These are phyloP conservation scores for Linurgus olivaceus DNA, from an alignment of 2,797 vertebrate genomes.

Conservation along the genomic window DNA sequence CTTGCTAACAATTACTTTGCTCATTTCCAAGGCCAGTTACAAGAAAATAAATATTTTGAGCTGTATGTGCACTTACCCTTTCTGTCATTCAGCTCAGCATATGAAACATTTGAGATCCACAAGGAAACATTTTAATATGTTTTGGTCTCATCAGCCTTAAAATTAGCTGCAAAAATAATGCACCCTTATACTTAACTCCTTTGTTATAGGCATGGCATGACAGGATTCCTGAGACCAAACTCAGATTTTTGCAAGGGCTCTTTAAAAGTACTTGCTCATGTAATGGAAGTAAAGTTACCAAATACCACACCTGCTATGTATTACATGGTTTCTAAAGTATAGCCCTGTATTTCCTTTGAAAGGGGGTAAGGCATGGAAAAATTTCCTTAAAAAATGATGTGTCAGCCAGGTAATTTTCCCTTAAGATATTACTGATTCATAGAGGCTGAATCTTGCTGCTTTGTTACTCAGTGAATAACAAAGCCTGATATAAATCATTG, in stretches of 20 bases:
- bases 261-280: not conserved
- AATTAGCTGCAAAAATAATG: not conserved
- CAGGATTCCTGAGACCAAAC: not conserved
- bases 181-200: not conserved
- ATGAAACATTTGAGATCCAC: not conserved
- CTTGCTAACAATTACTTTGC: not conserved
- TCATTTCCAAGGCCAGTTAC: not conserved
- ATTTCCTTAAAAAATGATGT: not conserved
- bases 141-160: not conserved
- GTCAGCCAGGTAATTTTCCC: not conserved
- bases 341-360: conserved; percentile 3
- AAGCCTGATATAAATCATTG: not conserved
- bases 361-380: not conserved
- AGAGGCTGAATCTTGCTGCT: not conserved
- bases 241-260: not conserved
- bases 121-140: not conserved
- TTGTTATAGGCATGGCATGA: not conserved
- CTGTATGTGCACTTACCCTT: not conserved
- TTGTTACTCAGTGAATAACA: not conserved
- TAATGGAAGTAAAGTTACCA: not conserved
- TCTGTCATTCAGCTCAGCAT: not conserved
- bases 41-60: not conserved
- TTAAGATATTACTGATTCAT: not conserved
- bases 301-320: not conserved
- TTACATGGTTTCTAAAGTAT: not conserved